These are phyloP conservation scores for Gorilla gorilla DNA, from an alignment of 2,113 vertebrate species.

Conservation along the genomic window DNA sequence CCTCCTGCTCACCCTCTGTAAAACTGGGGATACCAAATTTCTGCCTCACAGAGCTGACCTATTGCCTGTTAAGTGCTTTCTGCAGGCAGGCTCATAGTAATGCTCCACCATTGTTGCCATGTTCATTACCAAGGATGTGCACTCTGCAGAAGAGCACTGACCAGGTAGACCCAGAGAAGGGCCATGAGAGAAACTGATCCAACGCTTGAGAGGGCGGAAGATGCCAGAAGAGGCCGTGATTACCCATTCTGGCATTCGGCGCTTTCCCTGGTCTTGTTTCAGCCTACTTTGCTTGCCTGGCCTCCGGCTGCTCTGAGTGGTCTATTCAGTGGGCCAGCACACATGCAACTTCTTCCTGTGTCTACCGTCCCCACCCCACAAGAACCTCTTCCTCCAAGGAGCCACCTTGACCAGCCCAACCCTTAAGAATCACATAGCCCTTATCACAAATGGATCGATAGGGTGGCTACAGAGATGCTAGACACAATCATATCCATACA, in stretches of 20 bases:
- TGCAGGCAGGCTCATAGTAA: not conserved
- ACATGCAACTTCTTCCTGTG: not conserved
- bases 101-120: not conserved
- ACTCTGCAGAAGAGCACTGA: not conserved
- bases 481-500: not conserved
- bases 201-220: not conserved
- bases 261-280: not conserved
- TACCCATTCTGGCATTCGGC: not conserved
- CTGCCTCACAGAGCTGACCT: not conserved
- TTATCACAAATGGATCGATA: not conserved
- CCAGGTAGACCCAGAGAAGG: not conserved
- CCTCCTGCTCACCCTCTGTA: not conserved
- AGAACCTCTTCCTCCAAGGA: not conserved
- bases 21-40: not conserved
- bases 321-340: not conserved
- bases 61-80: not conserved
- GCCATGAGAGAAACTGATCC: not conserved
- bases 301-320: not conserved
- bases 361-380: not conserved
- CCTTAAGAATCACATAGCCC: not conserved
- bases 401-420: not conserved
- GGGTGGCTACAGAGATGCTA: not conserved
- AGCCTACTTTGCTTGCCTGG: not conserved
- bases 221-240: not conserved
- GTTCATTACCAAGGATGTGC: not conserved